These are phyloP conservation scores for Cryptotis parvus DNA, from an alignment of 2,113 vertebrate genomes.

Conservation along the genomic window DNA sequence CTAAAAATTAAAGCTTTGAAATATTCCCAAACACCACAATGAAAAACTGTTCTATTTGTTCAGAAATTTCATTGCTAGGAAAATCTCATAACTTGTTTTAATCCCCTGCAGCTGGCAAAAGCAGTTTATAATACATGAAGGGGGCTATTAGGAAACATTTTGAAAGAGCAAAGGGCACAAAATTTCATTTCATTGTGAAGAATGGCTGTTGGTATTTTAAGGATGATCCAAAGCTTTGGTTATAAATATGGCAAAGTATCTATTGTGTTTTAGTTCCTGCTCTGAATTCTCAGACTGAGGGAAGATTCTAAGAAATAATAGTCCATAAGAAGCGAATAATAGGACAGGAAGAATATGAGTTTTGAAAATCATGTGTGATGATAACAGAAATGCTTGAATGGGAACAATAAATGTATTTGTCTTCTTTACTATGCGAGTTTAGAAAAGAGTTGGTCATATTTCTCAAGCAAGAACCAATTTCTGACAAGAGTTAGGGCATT, in stretches of 20 bases:
- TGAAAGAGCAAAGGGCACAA: neutral
- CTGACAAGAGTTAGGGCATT: neutral
- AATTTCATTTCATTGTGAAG: neutral
- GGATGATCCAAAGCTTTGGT: neutral
- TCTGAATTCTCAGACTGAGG: neutral
- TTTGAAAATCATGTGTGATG: neutral
- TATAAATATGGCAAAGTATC: neutral
- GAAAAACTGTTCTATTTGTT: slow-evolving; percentile 76
- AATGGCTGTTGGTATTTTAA: neutral
- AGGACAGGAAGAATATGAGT: too few species aligned
- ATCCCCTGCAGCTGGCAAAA: slow-evolving; percentile 79
- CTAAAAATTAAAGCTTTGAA: slow-evolving; percentile 70
- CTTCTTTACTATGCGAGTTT: neutral
- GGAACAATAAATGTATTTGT: too few species aligned
- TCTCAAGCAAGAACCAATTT: neutral
- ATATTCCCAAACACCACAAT: slow-evolving; percentile 67
- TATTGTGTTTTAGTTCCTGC: neutral
- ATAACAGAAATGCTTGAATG: neutral
- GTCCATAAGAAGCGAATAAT: neutral
- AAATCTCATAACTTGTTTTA: slow-evolving; percentile 78
- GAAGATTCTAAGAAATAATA: neutral
- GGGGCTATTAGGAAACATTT: neutral
- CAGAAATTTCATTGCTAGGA: slow-evolving; percentile 79
- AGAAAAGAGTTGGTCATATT: slow-evolving; percentile 1
- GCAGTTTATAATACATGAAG: slow-evolving; percentile 33